Base-by-base conservation (phyloP, 2,797 vertebrate genomes). In the Ptychobarbus kaznakovi region DNA sequence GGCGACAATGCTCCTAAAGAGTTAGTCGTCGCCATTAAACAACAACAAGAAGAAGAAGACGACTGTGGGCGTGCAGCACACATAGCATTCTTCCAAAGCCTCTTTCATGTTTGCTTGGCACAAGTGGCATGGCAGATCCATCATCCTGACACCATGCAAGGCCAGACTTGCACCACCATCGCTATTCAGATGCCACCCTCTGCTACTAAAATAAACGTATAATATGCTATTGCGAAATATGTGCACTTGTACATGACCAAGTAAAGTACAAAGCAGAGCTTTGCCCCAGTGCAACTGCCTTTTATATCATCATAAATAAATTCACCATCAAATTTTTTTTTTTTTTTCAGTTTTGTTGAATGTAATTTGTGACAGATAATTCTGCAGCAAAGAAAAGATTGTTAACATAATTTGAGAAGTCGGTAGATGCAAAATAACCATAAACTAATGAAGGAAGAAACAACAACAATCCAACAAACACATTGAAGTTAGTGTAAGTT, bases 131-230 rank as follows among this genome's bases (percentile, higher is more conserved):
- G n/a, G 9, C 56, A 78, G 38, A 44, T 63, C 56, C 56, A 79
- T 78, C 56, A 63, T 63, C 56, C 8, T 78, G 38, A 44, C 76
- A 61, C 56, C 38, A 44, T 28, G 56, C 76, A 78, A 44, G n/a
- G 15, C 76, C 8, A 28, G 38, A 44, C 76, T 16, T 28, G 38
- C n/a, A 76, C 12, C 32, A 40, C 32, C 9, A 40, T 63, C 56
- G 2, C 22, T 42, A 25, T 61, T 4, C 13, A 44, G 12, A 63
- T 44, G 56, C 4, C n/a, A 63, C n/a, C 38, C 15, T 42, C 58
- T 63, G 3, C 7, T 15, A 18, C 58, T 78, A 63, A 25, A 63
- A 44, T 63, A 63, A 25, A 42, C 3, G 0, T 35, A 20, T 9
- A 66, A 66, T 10, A 16, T 6, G 63, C 28, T 65, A 8, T 61